A percentile compares a stretch with the other conserved stretches of the same genome.
Conservation (phyloP, 2,797 vertebrate genomes). For the Micromesistius poutassou region DNA sequence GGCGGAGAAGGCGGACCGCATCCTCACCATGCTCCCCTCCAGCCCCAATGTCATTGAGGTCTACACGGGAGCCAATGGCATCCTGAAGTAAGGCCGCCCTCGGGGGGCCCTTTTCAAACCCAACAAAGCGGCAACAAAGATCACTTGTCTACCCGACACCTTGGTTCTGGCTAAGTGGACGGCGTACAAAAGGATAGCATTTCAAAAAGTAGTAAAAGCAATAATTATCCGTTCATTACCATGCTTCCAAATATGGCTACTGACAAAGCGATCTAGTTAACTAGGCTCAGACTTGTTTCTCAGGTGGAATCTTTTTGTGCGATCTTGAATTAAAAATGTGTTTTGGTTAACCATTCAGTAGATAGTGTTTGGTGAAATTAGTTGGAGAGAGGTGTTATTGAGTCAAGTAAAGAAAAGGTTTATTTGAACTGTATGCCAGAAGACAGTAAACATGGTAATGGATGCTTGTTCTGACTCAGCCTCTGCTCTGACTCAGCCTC, state of each 20-base stretch:
- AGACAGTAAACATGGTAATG: background rate
- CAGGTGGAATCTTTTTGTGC: background rate
- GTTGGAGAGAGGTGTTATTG: background rate
- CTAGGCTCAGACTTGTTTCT: background rate
- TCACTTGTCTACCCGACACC: no score
- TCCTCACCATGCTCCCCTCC: slow-evolving; percentile 96
- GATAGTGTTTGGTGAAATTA: background rate
- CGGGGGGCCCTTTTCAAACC: background rate
- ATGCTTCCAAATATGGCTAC: background rate
- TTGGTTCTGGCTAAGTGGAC: no score
- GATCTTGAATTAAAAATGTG: background rate
- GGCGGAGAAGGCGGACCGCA: slow-evolving; percentile 92
- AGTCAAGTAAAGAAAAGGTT: background rate
- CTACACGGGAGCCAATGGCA: slow-evolving; percentile 89
- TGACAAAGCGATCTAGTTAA: background rate
- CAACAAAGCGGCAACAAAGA: no score
- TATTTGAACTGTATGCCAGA: background rate
- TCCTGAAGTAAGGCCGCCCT: slow-evolving; percentile 71
- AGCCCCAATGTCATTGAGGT: slow-evolving; percentile 88
- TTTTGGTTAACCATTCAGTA: background rate
- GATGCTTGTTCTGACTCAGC: background rate
- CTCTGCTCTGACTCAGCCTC: no score
- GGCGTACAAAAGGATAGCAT: no score
- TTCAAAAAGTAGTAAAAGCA: no score
- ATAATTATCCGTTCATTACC: no score